phyloP scores from a whole-genome alignment of 2,888 invertebrate genomes.

The Autographa pulchrina region DNA sequence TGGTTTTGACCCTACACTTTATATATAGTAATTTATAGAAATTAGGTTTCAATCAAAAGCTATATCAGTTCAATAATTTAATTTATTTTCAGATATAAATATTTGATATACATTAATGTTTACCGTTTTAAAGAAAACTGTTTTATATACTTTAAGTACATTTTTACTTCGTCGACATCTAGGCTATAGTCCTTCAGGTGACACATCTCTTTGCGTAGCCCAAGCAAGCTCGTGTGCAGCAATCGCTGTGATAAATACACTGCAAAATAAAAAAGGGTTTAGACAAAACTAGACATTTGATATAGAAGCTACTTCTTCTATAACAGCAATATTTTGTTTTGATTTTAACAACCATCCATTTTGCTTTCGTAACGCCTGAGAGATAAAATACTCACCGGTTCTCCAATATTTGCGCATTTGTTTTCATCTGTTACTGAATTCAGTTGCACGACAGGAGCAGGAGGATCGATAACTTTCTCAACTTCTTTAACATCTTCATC shows the following conservation, averaged over 20 bases:
- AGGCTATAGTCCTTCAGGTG: constrained; percentile 1
- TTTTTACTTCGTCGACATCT: background rate
- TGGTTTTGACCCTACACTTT: no score
- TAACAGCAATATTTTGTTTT: background rate
- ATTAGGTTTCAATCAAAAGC: no score
- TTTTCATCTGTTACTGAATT: constrained; percentile 21
- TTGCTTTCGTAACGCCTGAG: background rate
- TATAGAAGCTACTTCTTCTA: background rate
- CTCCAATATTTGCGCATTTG: constrained; percentile 47
- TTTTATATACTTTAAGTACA: background rate
- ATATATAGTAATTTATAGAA: no score
- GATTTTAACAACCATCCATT: background rate
- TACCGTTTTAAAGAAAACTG: no score
- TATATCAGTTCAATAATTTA: no score
- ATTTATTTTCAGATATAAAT: no score
- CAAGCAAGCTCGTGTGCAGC: constrained; percentile 42
- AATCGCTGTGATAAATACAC: constrained; percentile 45
- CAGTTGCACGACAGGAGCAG: constrained; percentile 11
- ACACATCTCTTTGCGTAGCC: constrained; percentile 45
- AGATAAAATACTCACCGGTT: constrained; percentile 37
- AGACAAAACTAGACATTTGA: no score
- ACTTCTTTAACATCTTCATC: constrained; percentile 8
- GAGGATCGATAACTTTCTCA: constrained; percentile 21
- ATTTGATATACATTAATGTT: no score
- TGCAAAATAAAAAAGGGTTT: constrained; percentile 21